Evolutionary conservation across 2,797 vertebrate genomes (phyloP).

Genomic region (Huso huso): DNA sequence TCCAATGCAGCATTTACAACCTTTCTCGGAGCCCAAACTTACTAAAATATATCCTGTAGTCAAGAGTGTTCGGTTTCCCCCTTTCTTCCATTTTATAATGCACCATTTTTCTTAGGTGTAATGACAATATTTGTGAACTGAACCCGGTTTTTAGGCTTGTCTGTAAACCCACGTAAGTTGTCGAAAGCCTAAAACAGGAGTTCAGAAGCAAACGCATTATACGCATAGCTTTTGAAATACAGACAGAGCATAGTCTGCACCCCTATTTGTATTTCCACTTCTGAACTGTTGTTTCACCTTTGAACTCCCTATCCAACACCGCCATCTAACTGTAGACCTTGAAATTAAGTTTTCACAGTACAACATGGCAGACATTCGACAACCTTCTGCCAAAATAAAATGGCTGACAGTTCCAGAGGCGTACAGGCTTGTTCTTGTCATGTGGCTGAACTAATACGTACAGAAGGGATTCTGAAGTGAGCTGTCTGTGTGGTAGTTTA

Average conservation of each 20-base stretch:
- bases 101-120: constrained; percentile 45
- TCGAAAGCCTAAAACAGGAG: constrained; percentile 22
- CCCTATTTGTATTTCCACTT: constrained; percentile 19
- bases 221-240: not conserved
- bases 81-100: constrained; percentile 69
- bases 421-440: not conserved
- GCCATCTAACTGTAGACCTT: constrained; percentile 23
- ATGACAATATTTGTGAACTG: constrained; percentile 30
- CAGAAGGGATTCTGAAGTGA: too few relatives aligned
- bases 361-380: constrained; percentile 19
- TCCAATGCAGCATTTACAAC: not conserved
- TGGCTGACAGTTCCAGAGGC: constrained; percentile 21
- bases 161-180: constrained; percentile 19
- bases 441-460: too few relatives aligned
- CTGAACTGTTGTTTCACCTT: not conserved
- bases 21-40: constrained; percentile 48
- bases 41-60: constrained; percentile 89
- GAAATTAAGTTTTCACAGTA: constrained; percentile 1
- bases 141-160: constrained; percentile 24
- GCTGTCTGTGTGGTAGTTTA: too few relatives aligned
- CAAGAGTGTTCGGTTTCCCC: constrained; percentile 61
- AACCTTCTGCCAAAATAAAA: constrained; percentile 27
- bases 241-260: constrained; percentile 26
- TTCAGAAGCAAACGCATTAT: constrained; percentile 40
- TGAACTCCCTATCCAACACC: constrained; percentile 16